Evolutionary conservation across 2,888 invertebrate genomes (phyloP), one percentile per base, ranked within the genome.

Genomic region (Adelognathus sp.): DNA sequence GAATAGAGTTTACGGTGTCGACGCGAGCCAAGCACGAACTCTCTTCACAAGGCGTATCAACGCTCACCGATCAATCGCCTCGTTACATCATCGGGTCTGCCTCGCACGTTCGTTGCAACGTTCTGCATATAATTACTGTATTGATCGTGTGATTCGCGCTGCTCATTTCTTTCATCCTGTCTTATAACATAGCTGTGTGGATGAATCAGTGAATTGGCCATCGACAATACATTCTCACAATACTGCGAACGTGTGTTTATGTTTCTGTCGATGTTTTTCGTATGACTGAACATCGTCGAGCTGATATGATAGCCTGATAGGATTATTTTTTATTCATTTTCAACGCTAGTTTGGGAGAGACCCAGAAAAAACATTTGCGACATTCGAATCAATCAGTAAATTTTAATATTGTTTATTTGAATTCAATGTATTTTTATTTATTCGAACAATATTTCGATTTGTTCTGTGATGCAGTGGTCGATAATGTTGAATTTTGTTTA

Each of bases 31-130:
- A 33, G 44, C 54, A n/a, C 54, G 36, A 44, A 60, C 44, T 50
- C 31, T 58, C 63, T 58, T 46, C 61, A 71, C 72, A 75, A 79
- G 67, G 29, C 75, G 61, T 75, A 75, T 75, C 71, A 75, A 71
- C 79, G 54, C 67, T 71, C 31, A 14, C 52, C 61, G 75, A 79
- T 71, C 67, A 75, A 79, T 63, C 60, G 54, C 64, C 52, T 70
- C 33, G 67, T 75, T 75, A 56, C 71, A 75, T 18, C 61, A 72
- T 74, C 60, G 24, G 29, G 16, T 31, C 50, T 29, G 31, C 14
- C 60, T 75, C 52, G 36, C 36, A 24, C 54, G 50, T 61, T 44
- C 33, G 46, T 54, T 73, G 67, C 44, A 44, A 44, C 60, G 64
- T 41, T 41, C 31, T 33, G 36, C 61, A 41, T 66, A 52, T 71